A percentile compares a stretch with the other conserved stretches of the same genome.
Evolutionary conservation across 2,113 vertebrate species (phyloP).

Genomic region (Lagopus muta): DNA sequence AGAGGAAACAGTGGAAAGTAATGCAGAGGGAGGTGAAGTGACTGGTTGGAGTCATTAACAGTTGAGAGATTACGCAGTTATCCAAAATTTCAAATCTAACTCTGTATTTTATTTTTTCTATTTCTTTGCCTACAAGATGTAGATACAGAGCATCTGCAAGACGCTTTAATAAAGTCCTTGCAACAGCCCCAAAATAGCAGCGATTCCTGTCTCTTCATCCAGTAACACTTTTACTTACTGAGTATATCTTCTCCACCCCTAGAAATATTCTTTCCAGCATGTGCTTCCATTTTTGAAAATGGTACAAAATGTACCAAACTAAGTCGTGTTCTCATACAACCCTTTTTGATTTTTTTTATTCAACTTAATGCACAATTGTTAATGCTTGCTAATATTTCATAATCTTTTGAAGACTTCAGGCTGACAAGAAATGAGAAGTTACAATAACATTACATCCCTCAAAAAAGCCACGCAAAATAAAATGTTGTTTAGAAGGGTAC

Average conservation of each 20-base stretch:
- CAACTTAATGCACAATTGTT: conserved; percentile 1
- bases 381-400: not conserved
- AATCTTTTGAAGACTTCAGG: conserved; percentile 1
- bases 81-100: not conserved
- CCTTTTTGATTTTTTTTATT: not conserved
- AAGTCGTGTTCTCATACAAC: not conserved
- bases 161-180: not conserved
- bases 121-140: not conserved
- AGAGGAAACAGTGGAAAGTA: not conserved
- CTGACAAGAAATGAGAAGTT: not conserved
- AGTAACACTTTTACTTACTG: not conserved
- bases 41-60: not conserved
- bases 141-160: not conserved
- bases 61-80: too few relatives aligned
- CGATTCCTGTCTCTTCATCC: not conserved
- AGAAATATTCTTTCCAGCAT: not conserved
- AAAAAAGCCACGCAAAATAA: not conserved
- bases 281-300: not conserved
- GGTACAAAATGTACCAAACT: not conserved
- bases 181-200: not conserved
- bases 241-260: not conserved
- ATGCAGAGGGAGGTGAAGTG: not conserved
- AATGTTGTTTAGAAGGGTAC: not conserved
- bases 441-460: not conserved
- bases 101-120: not conserved